Evolutionary conservation across 2,888 invertebrate species (phyloP).

Genomic region (Parascotia fuliginaria): DNA sequence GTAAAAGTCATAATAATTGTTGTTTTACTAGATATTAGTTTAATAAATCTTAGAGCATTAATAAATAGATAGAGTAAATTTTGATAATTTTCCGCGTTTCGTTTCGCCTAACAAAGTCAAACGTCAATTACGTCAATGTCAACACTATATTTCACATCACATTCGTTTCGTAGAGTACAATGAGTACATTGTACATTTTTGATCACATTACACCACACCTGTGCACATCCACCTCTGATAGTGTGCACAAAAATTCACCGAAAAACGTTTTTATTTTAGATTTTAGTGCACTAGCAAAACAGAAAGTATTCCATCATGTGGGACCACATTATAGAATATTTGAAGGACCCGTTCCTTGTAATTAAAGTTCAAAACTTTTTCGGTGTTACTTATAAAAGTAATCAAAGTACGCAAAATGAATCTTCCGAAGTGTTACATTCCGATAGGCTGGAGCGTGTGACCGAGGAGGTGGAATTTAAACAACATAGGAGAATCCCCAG

Average conservation of each 20-base stretch:
- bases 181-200: too few relatives aligned
- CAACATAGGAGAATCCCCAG: constrained; percentile 73
- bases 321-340: constrained; percentile 86
- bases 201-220: not conserved
- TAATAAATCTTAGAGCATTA: too few relatives aligned
- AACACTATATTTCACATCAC: too few relatives aligned
- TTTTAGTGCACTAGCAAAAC: constrained; percentile 6
- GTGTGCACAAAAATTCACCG: constrained; percentile 1
- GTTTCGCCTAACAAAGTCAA: too few relatives aligned
- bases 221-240: not conserved
- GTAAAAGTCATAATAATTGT: too few relatives aligned
- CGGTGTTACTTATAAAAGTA: constrained; percentile 87
- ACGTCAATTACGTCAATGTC: too few relatives aligned
- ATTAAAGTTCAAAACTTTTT: constrained; percentile 92
- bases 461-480: constrained; percentile 59
- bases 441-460: constrained; percentile 55
- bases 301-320: constrained; percentile 60
- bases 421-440: constrained; percentile 61
- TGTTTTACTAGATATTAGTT: too few relatives aligned
- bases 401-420: constrained; percentile 52
- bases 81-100: too few relatives aligned
- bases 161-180: too few relatives aligned
- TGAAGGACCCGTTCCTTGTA: constrained; percentile 91
- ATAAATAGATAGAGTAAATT: too few relatives aligned
- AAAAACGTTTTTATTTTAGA: constrained; percentile 5